Evolutionary conservation across 2,797 vertebrate species (phyloP).

Genomic region (Cercopithecus petaurista): DNA sequence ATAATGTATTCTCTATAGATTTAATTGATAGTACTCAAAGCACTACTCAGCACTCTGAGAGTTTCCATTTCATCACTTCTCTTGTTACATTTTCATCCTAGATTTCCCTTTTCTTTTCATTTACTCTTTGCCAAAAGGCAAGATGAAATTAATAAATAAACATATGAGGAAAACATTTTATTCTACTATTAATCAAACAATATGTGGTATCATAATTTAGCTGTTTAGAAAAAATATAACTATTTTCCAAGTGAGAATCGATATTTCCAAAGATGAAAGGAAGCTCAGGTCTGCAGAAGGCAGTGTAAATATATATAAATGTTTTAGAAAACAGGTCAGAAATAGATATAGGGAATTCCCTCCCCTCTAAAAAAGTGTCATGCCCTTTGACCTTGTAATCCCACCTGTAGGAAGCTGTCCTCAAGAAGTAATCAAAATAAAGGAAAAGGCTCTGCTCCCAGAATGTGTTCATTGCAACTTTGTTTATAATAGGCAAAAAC

Average conservation of each 20-base stretch:
- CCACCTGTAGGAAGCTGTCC: background rate
- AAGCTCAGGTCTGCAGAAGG: background rate
- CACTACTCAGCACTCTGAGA: background rate
- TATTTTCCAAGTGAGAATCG: background rate
- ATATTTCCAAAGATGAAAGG: background rate
- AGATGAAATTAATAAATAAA: slow-evolving; percentile 12
- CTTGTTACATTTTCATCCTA: background rate
- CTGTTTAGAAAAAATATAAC: background rate
- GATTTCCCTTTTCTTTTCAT: slow-evolving; percentile 29
- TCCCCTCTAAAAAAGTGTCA: background rate
- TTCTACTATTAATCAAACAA: background rate
- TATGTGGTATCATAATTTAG: background rate
- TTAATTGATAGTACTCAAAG: background rate
- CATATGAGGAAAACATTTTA: background rate
- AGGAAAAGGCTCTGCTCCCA: background rate
- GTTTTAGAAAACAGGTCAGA: background rate
- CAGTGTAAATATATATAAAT: background rate
- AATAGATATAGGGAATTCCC: background rate
- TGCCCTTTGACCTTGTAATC: background rate
- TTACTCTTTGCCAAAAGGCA: slow-evolving; percentile 3
- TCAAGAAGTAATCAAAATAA: background rate
- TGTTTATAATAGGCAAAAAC: background rate
- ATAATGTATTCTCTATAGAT: background rate
- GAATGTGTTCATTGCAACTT: background rate
- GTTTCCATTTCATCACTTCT: background rate